Evolutionary conservation across 2,888 invertebrate genomes (phyloP).

Genomic region (Ichneumoninae sp.): DNA sequence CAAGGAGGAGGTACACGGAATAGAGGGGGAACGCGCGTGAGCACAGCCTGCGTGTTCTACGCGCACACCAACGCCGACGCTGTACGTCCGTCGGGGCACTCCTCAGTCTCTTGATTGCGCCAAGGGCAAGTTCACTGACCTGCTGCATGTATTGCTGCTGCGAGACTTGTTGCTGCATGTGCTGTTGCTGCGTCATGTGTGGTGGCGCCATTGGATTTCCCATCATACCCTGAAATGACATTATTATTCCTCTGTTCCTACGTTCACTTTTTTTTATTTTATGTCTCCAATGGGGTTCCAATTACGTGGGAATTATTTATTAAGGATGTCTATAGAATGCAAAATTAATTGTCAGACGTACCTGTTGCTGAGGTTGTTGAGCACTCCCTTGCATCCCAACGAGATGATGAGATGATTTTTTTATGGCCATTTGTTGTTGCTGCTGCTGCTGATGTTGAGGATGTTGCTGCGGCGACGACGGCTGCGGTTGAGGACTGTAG

Average conservation of each 20-base stretch:
- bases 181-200: slow-evolving; percentile 81
- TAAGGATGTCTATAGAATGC: neutral
- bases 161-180: slow-evolving; percentile 82
- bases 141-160: slow-evolving; percentile 84
- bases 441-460: slow-evolving; percentile 81
- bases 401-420: slow-evolving; percentile 82
- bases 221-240: slow-evolving; percentile 79
- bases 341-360: slow-evolving; percentile 23
- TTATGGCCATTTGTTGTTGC: slow-evolving; percentile 82
- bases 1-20: slow-evolving; percentile 18
- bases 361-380: slow-evolving; percentile 83
- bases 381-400: slow-evolving; percentile 81
- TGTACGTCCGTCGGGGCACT: slow-evolving; percentile 10
- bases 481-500: slow-evolving; percentile 86
- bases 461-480: slow-evolving; percentile 85
- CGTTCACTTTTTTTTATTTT: slow-evolving; percentile 10
- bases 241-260: slow-evolving; percentile 33
- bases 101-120: slow-evolving; percentile 43
- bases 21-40: slow-evolving; percentile 4
- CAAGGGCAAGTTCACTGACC: slow-evolving; percentile 76
- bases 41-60: slow-evolving; percentile 33
- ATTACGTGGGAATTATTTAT: neutral
- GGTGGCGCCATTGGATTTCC: slow-evolving; percentile 80
- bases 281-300: neutral
- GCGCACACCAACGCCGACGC: slow-evolving; percentile 21